A percentile compares a stretch with the other conserved stretches of the same genome.
Evolutionary conservation across 1,140 invertebrate genomes (phyloP).

Genomic region (Cydia splendana): DNA sequence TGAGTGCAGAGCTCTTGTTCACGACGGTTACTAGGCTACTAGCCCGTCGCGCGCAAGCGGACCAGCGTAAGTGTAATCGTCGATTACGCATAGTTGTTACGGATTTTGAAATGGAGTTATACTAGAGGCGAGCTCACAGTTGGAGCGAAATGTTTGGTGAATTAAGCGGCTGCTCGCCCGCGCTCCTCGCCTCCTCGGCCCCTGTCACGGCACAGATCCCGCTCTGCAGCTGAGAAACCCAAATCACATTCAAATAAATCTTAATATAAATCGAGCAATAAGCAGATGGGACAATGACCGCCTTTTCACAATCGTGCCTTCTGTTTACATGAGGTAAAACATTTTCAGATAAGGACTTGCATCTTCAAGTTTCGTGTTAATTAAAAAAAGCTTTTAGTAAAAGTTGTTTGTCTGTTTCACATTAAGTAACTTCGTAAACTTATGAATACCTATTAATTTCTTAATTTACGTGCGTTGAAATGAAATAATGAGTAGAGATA

Average conservation of each 20-base stretch:
- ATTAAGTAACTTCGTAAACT: too few species aligned
- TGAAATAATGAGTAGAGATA: too few species aligned
- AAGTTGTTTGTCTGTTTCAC: background rate
- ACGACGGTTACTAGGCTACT: background rate
- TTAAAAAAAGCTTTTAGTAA: background rate
- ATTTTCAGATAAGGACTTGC: conserved; percentile 14
- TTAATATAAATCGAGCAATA: conserved; percentile 32
- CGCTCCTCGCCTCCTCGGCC: conserved; percentile 28
- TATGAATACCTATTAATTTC: too few species aligned
- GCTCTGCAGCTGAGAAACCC: conserved; percentile 44
- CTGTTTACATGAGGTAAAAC: conserved; percentile 23
- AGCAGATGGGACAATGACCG: conserved; percentile 29
- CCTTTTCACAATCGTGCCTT: conserved; percentile 20
- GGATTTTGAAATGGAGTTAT: background rate
- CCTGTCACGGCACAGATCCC: conserved; percentile 44
- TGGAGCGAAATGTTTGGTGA: background rate
- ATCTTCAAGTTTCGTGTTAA: background rate
- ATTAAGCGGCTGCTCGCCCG: conserved; percentile 37
- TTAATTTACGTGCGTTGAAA: too few species aligned
- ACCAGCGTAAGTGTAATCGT: conserved; percentile 12
- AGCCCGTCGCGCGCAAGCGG: background rate
- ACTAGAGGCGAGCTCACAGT: background rate
- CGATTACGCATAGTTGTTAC: conserved; percentile 1
- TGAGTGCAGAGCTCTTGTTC: conserved; percentile 47
- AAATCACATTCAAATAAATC: conserved; percentile 36